Evolutionary conservation across 1,140 invertebrate genomes (phyloP).

Genomic region (Spodoptera frugiperda): DNA sequence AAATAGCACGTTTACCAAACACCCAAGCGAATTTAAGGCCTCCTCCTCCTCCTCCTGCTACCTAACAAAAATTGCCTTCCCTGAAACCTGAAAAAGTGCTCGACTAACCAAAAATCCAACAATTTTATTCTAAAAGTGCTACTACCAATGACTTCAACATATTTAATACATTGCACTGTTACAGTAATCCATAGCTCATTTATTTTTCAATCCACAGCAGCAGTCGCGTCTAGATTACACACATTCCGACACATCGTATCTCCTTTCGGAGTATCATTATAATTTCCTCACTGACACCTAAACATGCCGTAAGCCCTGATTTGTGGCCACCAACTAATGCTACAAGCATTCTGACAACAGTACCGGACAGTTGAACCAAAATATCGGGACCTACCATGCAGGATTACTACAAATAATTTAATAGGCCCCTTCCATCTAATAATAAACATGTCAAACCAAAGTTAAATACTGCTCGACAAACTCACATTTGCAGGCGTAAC

Average conservation of each 20-base stretch:
- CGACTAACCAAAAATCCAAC: too few relatives aligned
- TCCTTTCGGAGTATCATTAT: slow-evolving; percentile 42
- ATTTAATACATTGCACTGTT: too few relatives aligned
- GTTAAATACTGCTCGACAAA: slow-evolving; percentile 74
- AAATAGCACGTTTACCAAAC: too few relatives aligned
- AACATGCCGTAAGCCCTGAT: slow-evolving; percentile 71
- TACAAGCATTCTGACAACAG: slow-evolving; percentile 59
- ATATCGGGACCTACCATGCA: slow-evolving; percentile 70
- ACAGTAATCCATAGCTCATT: too few relatives aligned
- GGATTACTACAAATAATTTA: slow-evolving; percentile 83
- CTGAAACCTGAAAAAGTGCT: too few relatives aligned
- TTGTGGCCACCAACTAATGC: slow-evolving; percentile 71
- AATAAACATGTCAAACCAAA: slow-evolving; percentile 82
- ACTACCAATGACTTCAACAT: not conserved
- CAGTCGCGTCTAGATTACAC: slow-evolving; percentile 2
- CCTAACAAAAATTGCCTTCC: too few relatives aligned
- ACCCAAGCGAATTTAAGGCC: too few relatives aligned
- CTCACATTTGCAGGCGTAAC: slow-evolving; percentile 50
- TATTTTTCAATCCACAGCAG: not conserved
- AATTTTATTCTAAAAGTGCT: too few relatives aligned
- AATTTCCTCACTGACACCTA: slow-evolving; percentile 62
- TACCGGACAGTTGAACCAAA: slow-evolving; percentile 71
- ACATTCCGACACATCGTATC: slow-evolving; percentile 24
- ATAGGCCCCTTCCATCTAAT: slow-evolving; percentile 80
- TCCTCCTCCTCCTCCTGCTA: too few relatives aligned